Percentiles rank a stretch among this genome's conserved stretches.
Evolutionary conservation across 1,140 invertebrate genomes (phyloP).

Genomic region (Chironomus tepperi): DNA sequence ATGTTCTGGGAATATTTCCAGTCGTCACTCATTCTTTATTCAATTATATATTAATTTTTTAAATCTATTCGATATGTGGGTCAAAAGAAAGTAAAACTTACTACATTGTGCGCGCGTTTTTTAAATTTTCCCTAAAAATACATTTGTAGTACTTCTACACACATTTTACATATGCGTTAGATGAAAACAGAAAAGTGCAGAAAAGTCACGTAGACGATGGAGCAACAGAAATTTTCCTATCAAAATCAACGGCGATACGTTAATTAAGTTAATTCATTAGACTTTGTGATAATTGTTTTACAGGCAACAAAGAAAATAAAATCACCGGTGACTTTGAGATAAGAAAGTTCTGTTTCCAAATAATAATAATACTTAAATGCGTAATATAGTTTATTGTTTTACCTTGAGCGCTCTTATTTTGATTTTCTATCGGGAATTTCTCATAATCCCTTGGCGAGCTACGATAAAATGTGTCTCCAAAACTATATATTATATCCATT

Average conservation of each 20-base stretch:
- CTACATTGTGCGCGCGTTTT: neutral
- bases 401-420: neutral
- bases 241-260: neutral
- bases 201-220: slow-evolving; percentile 16
- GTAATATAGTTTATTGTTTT: neutral
- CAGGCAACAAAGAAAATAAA: neutral
- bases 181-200: neutral
- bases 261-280: too few species aligned
- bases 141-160: neutral
- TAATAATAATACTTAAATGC: neutral
- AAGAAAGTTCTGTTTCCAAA: neutral
- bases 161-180: neutral
- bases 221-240: slow-evolving; percentile 12
- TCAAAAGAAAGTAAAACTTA: slow-evolving; percentile 9
- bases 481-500: slow-evolving; percentile 1
- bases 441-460: neutral
- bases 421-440: neutral
- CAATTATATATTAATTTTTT: too few species aligned
- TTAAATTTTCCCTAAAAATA: neutral
- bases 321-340: neutral
- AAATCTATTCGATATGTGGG: neutral
- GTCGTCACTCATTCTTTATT: too few species aligned
- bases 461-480: neutral
- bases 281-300: too few species aligned
- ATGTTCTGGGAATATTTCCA: too few species aligned